These are phyloP conservation scores for Metacarcinus magister DNA, from an alignment of 2,888 invertebrate genomes.

Conservation along the genomic window DNA sequence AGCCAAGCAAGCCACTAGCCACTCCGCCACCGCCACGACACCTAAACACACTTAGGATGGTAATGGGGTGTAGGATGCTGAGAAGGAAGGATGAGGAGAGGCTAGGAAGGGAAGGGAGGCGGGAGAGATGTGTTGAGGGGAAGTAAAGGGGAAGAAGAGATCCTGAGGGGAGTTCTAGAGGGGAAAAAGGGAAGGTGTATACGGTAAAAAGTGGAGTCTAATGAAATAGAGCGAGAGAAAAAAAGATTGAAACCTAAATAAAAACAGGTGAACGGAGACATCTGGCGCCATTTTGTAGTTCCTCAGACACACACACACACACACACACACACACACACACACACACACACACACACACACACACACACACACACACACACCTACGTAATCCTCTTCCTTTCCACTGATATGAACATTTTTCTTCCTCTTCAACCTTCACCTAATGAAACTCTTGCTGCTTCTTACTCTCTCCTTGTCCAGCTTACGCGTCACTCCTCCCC, in stretches of 20 bases:
- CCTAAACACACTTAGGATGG: background rate
- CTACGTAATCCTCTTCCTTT: background rate
- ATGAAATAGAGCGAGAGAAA: background rate
- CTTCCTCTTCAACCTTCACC: background rate
- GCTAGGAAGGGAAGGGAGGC: background rate
- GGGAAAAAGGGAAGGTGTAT: background rate
- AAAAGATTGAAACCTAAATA: background rate
- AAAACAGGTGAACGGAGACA: background rate
- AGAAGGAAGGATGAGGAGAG: background rate
- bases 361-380: conserved; percentile 26
- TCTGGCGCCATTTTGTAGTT: background rate
- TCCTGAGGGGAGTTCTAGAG: background rate
- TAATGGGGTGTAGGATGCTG: background rate
- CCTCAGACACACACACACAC: background rate
- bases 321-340: conserved; percentile 26
- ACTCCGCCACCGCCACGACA: background rate
- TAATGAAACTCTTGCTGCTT: background rate
- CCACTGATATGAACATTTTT: background rate
- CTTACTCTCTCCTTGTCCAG: background rate
- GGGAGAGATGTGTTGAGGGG: background rate
- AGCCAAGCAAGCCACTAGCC: background rate
- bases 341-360: conserved; percentile 26
- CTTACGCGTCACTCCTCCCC: no score
- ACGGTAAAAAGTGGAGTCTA: background rate
- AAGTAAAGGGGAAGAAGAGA: background rate